Conservation (phyloP, 1,140 invertebrate species). For the Ceratosolen solmsi region DNA sequence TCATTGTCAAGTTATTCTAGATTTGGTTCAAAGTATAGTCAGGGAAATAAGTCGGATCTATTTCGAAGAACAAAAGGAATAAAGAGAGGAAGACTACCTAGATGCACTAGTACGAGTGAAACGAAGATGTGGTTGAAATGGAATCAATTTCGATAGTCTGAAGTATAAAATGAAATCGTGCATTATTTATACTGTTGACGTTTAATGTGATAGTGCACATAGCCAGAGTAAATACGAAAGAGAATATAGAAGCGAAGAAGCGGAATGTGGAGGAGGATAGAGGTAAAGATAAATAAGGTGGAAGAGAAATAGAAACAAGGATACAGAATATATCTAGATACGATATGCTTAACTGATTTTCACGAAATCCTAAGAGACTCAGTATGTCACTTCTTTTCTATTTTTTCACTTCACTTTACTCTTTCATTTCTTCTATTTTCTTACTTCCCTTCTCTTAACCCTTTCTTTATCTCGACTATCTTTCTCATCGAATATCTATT, state of each 20-base stretch:
- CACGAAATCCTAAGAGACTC: conserved; percentile 47
- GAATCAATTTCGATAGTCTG: conserved; percentile 42
- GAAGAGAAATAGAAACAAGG: not conserved
- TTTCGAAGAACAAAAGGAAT: conserved; percentile 29
- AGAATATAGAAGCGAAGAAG: not conserved
- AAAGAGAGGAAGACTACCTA: not conserved
- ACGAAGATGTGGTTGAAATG: conserved; percentile 1
- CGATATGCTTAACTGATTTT: conserved; percentile 56
- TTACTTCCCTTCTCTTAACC: not conserved
- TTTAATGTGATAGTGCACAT: conserved; percentile 47
- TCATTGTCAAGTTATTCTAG: conserved; percentile 31
- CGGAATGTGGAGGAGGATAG: no score
- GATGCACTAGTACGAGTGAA: no score
- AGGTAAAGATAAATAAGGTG: no score
- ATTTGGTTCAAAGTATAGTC: conserved; percentile 15
- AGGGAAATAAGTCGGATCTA: conserved; percentile 41
- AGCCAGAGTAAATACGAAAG: not conserved
- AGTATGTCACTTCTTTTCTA: not conserved
- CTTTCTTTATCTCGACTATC: not conserved
- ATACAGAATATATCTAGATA: conserved; percentile 47
- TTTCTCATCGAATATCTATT: not conserved
- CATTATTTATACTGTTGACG: conserved; percentile 54
- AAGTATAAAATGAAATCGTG: conserved; percentile 45
- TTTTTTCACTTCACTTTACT: not conserved
- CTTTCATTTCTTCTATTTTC: not conserved